A percentile compares a stretch with the other conserved stretches of the same genome.
Conservation (phyloP, 2,113 vertebrate genomes). For the Cynoglossus semilaevis region DNA sequence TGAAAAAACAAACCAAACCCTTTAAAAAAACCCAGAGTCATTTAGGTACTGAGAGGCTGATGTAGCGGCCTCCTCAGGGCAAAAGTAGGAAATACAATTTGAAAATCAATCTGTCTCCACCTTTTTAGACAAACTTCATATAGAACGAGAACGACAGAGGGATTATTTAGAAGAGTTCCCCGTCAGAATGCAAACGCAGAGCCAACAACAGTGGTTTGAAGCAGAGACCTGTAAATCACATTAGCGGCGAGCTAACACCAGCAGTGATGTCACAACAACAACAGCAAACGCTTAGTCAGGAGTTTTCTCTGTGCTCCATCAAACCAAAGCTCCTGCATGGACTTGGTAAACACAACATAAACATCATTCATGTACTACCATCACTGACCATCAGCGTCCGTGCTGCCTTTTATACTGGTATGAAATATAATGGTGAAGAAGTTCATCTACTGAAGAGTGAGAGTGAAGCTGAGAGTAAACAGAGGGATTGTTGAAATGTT, state of each 20-base stretch:
- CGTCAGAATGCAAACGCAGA: slow-evolving; percentile 4
- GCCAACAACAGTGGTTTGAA: not conserved
- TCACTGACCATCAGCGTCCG: not conserved
- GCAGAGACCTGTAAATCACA: slow-evolving; percentile 17
- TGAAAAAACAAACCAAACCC: too few species aligned
- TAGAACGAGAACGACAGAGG: slow-evolving; percentile 1
- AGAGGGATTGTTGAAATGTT: too few species aligned
- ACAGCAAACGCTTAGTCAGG: slow-evolving; percentile 2
- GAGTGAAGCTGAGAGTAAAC: too few species aligned
- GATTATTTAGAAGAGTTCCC: slow-evolving; percentile 6
- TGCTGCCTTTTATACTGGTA: slow-evolving; percentile 6
- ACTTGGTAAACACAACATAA: too few species aligned
- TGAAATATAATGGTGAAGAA: too few species aligned
- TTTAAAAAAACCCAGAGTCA: slow-evolving; percentile 4
- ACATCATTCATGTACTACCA: too few species aligned
- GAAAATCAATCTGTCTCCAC: slow-evolving; percentile 23
- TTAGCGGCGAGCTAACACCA: not conserved
- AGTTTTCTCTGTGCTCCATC: too few species aligned
- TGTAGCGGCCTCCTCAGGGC: slow-evolving; percentile 1
- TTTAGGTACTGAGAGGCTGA: not conserved
- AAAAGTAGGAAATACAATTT: slow-evolving; percentile 11
- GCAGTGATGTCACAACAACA: slow-evolving; percentile 17
- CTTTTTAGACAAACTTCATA: slow-evolving; percentile 1
- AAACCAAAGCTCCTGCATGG: too few species aligned
- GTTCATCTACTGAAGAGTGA: too few species aligned